Percentiles rank a stretch among this genome's conserved stretches.
phyloP scores from a whole-genome alignment of 2,113 vertebrate genomes.

The sheep (Ovis aries) region ARS-UI_Ramb_v3.0 NC_056080.1:136709501-136710000 shows the following conservation, averaged over 20 bases:
- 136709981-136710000: not conserved
- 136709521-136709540: not conserved
- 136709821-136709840: not conserved
- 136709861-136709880: not conserved
- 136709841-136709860: not conserved
- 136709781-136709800: not conserved
- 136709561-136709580: not conserved
- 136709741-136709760: not conserved
- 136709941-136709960: not conserved
- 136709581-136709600: not conserved
- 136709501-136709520: not conserved
- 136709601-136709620: not conserved
- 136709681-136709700: not conserved
- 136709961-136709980: not conserved
- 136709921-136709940: constrained; percentile 24
- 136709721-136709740: not conserved
- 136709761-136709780: not conserved
- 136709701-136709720: not conserved
- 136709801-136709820: not conserved
- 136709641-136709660: not conserved
- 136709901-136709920: not conserved
- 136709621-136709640: not conserved
- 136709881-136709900: not conserved
- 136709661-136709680: not conserved
- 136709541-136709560: not conserved